A percentile compares a stretch with the other conserved stretches of the same genome.
Evolutionary conservation across 2,888 invertebrate genomes (phyloP).

Genomic region (Lasius platythorax): DNA sequence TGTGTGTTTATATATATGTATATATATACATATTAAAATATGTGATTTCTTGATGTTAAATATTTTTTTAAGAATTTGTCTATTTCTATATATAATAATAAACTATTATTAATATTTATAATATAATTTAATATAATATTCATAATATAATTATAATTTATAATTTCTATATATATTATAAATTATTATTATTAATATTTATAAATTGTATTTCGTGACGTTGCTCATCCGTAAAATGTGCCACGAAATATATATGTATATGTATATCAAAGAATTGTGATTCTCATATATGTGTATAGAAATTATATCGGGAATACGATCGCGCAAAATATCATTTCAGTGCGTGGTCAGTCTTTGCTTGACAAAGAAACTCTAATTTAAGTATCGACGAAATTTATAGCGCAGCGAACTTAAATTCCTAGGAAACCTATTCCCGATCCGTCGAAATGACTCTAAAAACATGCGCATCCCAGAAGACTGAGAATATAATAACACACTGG

Average conservation of each 20-base stretch:
- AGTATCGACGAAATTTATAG: slow-evolving; percentile 21
- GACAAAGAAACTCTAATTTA: slow-evolving; percentile 16
- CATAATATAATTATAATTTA: no score
- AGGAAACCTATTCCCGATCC: slow-evolving; percentile 48
- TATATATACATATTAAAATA: no score
- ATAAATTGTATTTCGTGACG: neutral
- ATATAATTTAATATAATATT: no score
- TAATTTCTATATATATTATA: no score
- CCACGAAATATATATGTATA: neutral
- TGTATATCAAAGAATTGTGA: neutral
- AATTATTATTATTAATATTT: neutral
- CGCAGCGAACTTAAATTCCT: slow-evolving; percentile 18
- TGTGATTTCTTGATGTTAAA: no score
- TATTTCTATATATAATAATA: no score
- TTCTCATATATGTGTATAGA: neutral
- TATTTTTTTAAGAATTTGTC: no score
- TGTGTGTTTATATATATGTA: no score
- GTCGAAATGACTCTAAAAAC: slow-evolving; percentile 13
- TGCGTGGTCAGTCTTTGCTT: slow-evolving; percentile 27
- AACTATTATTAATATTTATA: no score
- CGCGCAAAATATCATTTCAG: neutral
- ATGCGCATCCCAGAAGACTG: neutral
- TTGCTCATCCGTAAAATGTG: neutral
- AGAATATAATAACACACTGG: slow-evolving; percentile 41
- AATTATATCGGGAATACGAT: neutral